Conservation (phyloP, 2,113 vertebrate genomes). For the Cervus canadensis region DNA sequence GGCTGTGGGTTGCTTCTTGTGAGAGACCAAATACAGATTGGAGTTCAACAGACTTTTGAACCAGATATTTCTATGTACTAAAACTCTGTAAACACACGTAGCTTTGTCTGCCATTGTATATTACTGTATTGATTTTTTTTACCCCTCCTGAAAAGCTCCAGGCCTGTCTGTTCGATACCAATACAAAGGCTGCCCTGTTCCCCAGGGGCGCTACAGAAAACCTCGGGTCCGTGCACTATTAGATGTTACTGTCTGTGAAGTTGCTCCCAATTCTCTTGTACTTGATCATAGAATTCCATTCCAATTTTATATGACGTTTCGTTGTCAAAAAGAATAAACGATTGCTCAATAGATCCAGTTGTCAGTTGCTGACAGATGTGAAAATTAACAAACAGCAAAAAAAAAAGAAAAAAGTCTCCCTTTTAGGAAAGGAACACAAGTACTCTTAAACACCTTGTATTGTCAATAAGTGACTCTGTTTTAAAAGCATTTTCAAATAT, state of each 20-base stretch:
- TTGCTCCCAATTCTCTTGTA: neutral
- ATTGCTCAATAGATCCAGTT: neutral
- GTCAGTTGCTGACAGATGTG: neutral
- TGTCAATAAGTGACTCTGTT: neutral
- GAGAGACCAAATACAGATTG: neutral
- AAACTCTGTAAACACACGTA: conserved; percentile 4
- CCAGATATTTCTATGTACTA: neutral
- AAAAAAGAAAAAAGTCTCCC: neutral
- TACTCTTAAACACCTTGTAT: neutral
- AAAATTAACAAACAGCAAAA: neutral
- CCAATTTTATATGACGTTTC: neutral
- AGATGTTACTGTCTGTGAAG: neutral
- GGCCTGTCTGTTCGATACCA: neutral
- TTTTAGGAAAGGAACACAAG: neutral
- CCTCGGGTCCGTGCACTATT: neutral
- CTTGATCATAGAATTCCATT: neutral
- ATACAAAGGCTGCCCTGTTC: conserved; percentile 13
- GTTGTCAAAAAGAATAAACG: neutral
- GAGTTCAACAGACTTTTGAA: neutral
- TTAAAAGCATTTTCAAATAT: neutral
- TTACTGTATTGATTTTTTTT: neutral
- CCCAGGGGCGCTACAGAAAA: neutral
- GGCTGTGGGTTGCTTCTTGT: neutral
- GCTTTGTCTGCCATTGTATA: neutral
- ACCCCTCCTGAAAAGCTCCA: neutral